Evolutionary conservation across 1,140 invertebrate species (phyloP), one percentile per base, ranked within the genome.

Genomic region (Drosophila paulistorum): DNA sequence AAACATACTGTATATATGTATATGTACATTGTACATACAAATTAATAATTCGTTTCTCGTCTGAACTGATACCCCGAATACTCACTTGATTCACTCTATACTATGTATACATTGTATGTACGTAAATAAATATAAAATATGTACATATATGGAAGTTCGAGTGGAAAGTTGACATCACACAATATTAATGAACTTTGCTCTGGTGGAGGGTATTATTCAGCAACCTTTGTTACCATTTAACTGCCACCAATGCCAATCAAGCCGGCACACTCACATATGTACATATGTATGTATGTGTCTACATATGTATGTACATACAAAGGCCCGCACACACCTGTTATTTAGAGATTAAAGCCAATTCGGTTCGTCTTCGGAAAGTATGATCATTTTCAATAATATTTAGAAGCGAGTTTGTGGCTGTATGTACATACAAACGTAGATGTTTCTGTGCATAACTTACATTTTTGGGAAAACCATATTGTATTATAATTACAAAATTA

Each of bases 151-250:
- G 17, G 17, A 23, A 51, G 17, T 51, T 51, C 17, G 45, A 51
- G 45, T 51, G 20, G 20, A 23, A 23, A 51, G 45, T 51, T 51
- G 17, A 23, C 45, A 51, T 10, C 45, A 51, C 17, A 51, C 45
- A 51, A 51, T 23, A 11, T 51, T 51, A 11, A 23, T 51, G 45
- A 51, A 51, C 45, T 51, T 51, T 51, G 45, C 17, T 23, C 45
- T 9, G 45, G 11, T 23, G 45, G 17, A 51, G 45, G 45, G 45
- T 51, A 51, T 51, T 51, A 51, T 51, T 51, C 45, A 51, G 45
- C 45, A 51, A 51, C 45, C 45, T 51, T 51, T 51, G 45, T 51
- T 51, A 51, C 45, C 17, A 51, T 51, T 51, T 11, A 51, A 51
- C 17, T 51, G 10, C 45, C 45, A 23, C 20, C 45, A 51, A 11